These are phyloP conservation scores for Bombyx mori DNA, from an alignment of 1,140 invertebrate genomes.

Conservation along the genomic window ASM3026992v2 NC_085123.1:10764001-10764500, in stretches of 20 bases:
- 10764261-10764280: constrained; percentile 4
- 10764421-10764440: no score
- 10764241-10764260: constrained; percentile 41
- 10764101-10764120: constrained; percentile 47
- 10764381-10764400: no score
- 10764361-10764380: no score
- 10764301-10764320: background rate
- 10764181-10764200: constrained; percentile 67
- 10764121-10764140: constrained; percentile 60
- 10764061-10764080: constrained; percentile 34
- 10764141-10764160: constrained; percentile 58
- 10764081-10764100: constrained; percentile 44
- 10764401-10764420: no score
- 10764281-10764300: background rate
- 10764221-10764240: constrained; percentile 60
- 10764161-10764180: constrained; percentile 66
- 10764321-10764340: background rate
- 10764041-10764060: constrained; percentile 51
- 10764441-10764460: no score
- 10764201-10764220: constrained; percentile 56
- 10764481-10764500: no score
- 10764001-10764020: constrained; percentile 55
- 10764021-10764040: constrained; percentile 52
- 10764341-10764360: no score
- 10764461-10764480: no score